These are phyloP conservation scores for Drosophila funebris DNA, from an alignment of 1,140 invertebrate genomes.

Conservation along the genomic window DNA sequence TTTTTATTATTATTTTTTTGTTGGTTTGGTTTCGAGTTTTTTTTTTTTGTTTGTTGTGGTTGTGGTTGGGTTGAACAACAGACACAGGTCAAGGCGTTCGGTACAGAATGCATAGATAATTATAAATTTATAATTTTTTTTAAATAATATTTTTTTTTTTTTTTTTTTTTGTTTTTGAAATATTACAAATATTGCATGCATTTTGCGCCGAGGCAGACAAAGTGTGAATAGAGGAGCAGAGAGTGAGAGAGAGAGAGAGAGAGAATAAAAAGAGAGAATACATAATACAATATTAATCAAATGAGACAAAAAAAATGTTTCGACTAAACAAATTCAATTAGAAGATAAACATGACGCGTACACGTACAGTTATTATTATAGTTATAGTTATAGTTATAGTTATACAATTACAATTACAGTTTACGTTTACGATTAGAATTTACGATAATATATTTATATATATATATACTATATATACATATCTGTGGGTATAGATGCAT, in stretches of 20 bases:
- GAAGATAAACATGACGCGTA: conserved; percentile 49
- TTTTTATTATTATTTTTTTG: conserved; percentile 44
- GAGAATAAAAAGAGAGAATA: conserved; percentile 45
- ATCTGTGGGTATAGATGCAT: conserved; percentile 42
- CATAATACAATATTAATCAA: conserved; percentile 77
- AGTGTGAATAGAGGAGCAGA: conserved; percentile 65
- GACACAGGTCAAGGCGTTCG: conserved; percentile 60
- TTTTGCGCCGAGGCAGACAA: conserved; percentile 66
- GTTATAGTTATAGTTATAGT: conserved; percentile 38
- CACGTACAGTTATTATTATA: conserved; percentile 43
- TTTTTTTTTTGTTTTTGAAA: conserved; percentile 28
- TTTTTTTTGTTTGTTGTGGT: conserved; percentile 21
- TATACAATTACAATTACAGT: conserved; percentile 20
- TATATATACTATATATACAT: conserved; percentile 9
- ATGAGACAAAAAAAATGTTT: conserved; percentile 49
- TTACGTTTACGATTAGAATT: conserved; percentile 34
- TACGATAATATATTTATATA: conserved; percentile 31
- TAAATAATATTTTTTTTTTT: conserved; percentile 16
- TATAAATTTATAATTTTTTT: neutral
- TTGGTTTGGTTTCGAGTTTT: conserved; percentile 16
- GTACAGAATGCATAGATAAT: conserved; percentile 67
- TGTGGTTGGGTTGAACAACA: conserved; percentile 50
- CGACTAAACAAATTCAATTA: conserved; percentile 27
- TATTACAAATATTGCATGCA: conserved; percentile 63
- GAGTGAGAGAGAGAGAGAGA: conserved; percentile 71